Evolutionary conservation across 2,888 invertebrate species (phyloP).

Genomic region (Drosophila mimica): DNA sequence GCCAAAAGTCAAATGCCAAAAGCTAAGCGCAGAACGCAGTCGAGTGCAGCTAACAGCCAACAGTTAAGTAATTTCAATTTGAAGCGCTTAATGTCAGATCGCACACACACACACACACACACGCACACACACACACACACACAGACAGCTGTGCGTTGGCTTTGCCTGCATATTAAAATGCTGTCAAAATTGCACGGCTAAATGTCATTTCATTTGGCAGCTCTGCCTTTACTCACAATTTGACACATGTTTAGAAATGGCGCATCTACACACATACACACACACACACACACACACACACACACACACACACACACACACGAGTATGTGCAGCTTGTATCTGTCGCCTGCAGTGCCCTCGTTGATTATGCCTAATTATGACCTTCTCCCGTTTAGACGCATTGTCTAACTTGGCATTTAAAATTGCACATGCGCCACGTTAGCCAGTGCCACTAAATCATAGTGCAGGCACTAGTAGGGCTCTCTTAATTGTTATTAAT

Average conservation of each 20-base stretch:
- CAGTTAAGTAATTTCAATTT: conserved; percentile 68
- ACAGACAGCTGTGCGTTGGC: conserved; percentile 15
- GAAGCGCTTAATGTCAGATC: conserved; percentile 54
- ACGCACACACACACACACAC: neutral
- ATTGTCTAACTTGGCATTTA: conserved; percentile 2
- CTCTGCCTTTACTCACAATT: conserved; percentile 26
- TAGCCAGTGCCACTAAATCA: neutral
- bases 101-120: conserved; percentile 14
- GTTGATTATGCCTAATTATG: conserved; percentile 63
- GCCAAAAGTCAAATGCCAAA: conserved; percentile 13
- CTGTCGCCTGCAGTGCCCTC: conserved; percentile 51
- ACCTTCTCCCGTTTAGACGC: neutral
- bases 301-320: neutral
- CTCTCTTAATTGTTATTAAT: neutral
- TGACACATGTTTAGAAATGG: conserved; percentile 30
- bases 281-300: neutral
- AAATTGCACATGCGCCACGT: conserved; percentile 42
- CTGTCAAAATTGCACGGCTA: conserved; percentile 75
- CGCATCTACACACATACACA: conserved; percentile 7
- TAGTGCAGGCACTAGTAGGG: neutral
- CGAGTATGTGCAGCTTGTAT: conserved; percentile 10
- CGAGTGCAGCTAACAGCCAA: conserved; percentile 45
- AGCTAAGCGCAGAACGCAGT: conserved; percentile 36
- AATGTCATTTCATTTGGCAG: conserved; percentile 73
- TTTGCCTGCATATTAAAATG: conserved; percentile 71